Conservation (phyloP, 2,888 invertebrate genomes). For the Polyommatus iphigenia region DNA sequence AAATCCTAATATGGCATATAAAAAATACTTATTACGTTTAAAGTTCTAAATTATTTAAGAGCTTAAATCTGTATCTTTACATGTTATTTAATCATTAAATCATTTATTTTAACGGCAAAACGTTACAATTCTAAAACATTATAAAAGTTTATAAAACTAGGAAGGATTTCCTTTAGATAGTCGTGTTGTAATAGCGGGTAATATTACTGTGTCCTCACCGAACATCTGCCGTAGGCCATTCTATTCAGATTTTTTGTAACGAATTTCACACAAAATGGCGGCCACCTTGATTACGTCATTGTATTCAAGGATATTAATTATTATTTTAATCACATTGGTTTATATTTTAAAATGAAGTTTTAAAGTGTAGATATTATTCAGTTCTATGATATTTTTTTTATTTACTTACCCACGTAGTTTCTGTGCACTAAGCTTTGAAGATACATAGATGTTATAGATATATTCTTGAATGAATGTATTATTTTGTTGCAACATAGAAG, state of each 20-base stretch:
- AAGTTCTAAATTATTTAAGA: too few relatives aligned
- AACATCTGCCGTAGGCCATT: conserved; percentile 23
- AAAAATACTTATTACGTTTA: too few relatives aligned
- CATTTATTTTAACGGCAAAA: too few relatives aligned
- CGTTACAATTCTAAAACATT: neutral
- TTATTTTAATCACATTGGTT: neutral
- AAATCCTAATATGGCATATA: too few relatives aligned
- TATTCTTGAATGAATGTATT: too few relatives aligned
- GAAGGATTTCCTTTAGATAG: neutral
- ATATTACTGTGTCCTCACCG: neutral
- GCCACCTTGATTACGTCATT: neutral
- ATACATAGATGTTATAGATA: too few relatives aligned
- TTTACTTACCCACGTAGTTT: too few relatives aligned
- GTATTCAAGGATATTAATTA: conserved; percentile 3
- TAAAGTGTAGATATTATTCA: neutral
- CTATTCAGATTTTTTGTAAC: conserved; percentile 15
- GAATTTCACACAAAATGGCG: conserved; percentile 18
- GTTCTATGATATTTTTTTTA: too few relatives aligned
- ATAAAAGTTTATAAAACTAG: neutral
- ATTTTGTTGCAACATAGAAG: too few relatives aligned
- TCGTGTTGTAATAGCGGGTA: conserved; percentile 9
- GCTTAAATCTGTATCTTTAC: too few relatives aligned
- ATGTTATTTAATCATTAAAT: too few relatives aligned
- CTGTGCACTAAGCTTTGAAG: too few relatives aligned
- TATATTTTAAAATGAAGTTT: neutral